phyloP scores from a whole-genome alignment of 2,797 vertebrate species.

The Peromyscus aztecus region DNA sequence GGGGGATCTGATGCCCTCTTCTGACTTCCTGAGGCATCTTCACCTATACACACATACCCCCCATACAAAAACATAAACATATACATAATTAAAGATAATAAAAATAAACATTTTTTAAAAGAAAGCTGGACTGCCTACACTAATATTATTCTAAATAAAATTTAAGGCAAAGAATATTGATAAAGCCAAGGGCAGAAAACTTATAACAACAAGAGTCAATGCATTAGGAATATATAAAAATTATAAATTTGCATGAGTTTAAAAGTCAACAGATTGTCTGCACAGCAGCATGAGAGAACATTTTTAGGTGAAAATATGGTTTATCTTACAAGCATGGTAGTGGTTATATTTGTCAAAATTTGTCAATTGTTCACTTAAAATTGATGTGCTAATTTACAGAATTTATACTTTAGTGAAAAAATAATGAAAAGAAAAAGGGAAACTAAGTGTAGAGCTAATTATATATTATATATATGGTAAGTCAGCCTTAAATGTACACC shows the following conservation, averaged over 20 bases:
- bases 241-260: conserved; percentile 26
- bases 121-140: not conserved
- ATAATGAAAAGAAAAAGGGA: conserved; percentile 35
- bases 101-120: not conserved
- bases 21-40: not conserved
- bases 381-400: conserved; percentile 31
- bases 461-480: not conserved
- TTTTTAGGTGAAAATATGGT: not conserved
- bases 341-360: not conserved
- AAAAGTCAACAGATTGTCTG: conserved; percentile 22
- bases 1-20: not conserved
- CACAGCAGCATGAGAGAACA: not conserved
- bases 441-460: conserved; percentile 21
- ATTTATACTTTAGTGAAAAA: conserved; percentile 52
- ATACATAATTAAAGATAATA: not conserved
- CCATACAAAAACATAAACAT: not conserved
- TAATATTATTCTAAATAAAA: conserved; percentile 18
- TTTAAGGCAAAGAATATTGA: conserved; percentile 14
- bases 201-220: conserved; percentile 2
- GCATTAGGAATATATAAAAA: conserved; percentile 11
- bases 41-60: not conserved
- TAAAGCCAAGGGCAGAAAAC: not conserved
- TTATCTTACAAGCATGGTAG: not conserved
- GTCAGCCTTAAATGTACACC: conserved; percentile 62
- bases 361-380: conserved; percentile 23